Conservation (phyloP, 2,113 vertebrate species). For the Naja naja region DNA sequence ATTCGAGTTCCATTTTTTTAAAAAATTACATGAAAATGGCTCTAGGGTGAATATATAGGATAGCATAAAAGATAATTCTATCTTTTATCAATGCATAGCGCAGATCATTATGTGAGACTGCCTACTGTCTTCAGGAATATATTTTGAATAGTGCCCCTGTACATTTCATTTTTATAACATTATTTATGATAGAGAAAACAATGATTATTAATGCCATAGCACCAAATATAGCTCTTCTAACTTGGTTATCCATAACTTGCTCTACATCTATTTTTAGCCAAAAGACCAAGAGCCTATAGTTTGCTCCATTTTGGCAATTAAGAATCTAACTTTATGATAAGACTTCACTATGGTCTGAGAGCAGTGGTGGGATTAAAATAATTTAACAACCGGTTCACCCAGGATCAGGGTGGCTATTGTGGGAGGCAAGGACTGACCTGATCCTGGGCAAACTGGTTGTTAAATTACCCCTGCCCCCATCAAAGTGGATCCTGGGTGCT, state of each 20-base stretch:
- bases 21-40: background rate
- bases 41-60: background rate
- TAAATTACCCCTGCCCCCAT: too few species aligned
- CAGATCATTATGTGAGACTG: background rate
- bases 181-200: background rate
- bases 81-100: background rate
- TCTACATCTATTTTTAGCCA: background rate
- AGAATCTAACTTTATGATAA: background rate
- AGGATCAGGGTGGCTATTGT: too few species aligned
- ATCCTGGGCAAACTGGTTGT: too few species aligned
- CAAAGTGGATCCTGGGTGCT: too few species aligned
- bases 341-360: background rate
- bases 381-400: too few species aligned
- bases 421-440: too few species aligned
- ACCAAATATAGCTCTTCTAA: background rate
- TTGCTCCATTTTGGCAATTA: background rate
- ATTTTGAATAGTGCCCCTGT: background rate
- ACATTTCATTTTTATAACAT: background rate
- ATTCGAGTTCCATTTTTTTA: background rate
- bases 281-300: background rate
- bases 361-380: too few species aligned
- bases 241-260: background rate
- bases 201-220: background rate
- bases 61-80: background rate
- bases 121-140: background rate